A percentile compares a stretch with the other conserved stretches of the same genome.
Conservation (phyloP, 2,113 vertebrate genomes). For the Scomber colias region DNA sequence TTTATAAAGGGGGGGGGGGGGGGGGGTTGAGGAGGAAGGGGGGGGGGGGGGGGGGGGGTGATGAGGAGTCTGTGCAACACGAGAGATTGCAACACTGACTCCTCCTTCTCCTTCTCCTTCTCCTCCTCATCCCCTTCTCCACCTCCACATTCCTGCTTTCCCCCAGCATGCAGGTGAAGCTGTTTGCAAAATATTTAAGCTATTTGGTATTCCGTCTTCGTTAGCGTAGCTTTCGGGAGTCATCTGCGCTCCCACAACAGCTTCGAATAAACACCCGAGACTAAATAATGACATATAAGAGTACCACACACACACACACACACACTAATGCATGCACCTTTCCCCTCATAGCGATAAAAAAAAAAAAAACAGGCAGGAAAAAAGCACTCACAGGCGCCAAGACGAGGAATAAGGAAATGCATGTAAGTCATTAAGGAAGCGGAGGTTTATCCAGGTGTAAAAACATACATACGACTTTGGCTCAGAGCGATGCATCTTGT, state of each 20-base stretch:
- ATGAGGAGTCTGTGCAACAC: conserved; percentile 90
- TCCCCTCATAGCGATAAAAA: background rate
- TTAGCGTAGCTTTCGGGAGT: conserved; percentile 39
- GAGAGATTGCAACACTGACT: conserved; percentile 91
- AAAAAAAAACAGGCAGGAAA: background rate
- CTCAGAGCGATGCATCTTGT: background rate
- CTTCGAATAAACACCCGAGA: conserved; percentile 39
- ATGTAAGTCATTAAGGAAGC: conserved; percentile 17
- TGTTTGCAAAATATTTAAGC: conserved; percentile 98
- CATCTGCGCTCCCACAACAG: conserved; percentile 25
- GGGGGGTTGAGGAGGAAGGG: conserved; percentile 21
- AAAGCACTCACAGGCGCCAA: background rate
- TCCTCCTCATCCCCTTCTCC: conserved; percentile 58
- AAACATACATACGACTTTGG: background rate
- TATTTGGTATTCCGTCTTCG: conserved; percentile 81
- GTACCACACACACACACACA: background rate
- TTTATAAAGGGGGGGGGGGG: conserved; percentile 94
- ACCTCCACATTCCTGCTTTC: conserved; percentile 83
- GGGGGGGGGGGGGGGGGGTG: conserved; percentile 71
- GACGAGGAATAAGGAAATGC: conserved; percentile 14
- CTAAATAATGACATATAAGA: conserved; percentile 37
- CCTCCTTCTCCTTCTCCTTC: conserved; percentile 60
- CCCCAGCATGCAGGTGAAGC: conserved; percentile 94
- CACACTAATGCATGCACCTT: conserved; percentile 12
- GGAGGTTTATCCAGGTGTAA: conserved; percentile 44